Base-by-base conservation (phyloP, 2,113 vertebrate genomes). In the Cryptotis parvus region DNA sequence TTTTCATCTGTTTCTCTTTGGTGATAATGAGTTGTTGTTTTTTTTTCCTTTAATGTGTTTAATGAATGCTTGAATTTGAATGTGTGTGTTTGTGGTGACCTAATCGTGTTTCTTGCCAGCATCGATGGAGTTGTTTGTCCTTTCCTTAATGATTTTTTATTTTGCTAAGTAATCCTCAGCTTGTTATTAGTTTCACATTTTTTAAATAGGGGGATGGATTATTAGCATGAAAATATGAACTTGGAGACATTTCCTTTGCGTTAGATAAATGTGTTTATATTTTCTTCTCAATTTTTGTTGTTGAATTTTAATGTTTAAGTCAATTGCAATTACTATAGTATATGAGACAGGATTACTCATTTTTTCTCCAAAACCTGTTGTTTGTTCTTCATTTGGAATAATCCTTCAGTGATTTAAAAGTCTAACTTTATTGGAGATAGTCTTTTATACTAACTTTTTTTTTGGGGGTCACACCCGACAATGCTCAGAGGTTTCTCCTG, bases 361-460 rank as follows among this genome's bases (percentile, higher is more conserved):
- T 65, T 77, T 82, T 91, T 83, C 33, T 87, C 55, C 45, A 80
- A 77, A n/a, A 49, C 22, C 27, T 58, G 55, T 58, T 58, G 52
- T 55, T 16, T 55, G 52, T 58, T 58, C 55, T 58, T 58, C 24
- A 22, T 58, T 58, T 58, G 20, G 18, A 22, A 69, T 1, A 33
- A 76, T n/a, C 31, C 82, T 94, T 94, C 35, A 37, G n/a, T 63
- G 39, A 55, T 77, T 82, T 88, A 70, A 76, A 76, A 52, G 15
- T 9, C 49, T 86, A 24, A 11, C 41, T 90, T n/a, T n/a, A n/a
- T 39, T n/a, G 24, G n/a, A 49, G 45, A 63, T 9, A 41, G 76
- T 52, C 49, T 90, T 86, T 93, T 75, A 24, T 58, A 26, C 43
- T 45, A n/a, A n/a, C n/a, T n/a, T n/a, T n/a, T n/a, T n/a, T n/a